Conservation (phyloP, 2,113 vertebrate species). For the Petroica traversi region DNA sequence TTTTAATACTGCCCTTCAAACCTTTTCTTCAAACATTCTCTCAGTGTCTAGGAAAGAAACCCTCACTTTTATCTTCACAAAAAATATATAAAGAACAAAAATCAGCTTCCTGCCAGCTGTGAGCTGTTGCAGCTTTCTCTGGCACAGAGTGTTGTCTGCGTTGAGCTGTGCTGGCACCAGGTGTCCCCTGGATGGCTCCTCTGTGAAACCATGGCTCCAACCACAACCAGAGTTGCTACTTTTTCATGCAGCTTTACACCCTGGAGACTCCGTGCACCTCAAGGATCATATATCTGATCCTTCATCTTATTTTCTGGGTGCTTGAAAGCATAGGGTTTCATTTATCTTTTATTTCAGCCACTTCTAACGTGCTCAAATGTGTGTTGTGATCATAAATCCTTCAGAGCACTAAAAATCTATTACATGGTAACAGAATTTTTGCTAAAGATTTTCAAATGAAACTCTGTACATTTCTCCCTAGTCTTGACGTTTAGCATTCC, state of each 20-base stretch:
- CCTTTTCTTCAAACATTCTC: not conserved
- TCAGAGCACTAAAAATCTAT: slow-evolving; percentile 48
- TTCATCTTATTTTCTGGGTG: not conserved
- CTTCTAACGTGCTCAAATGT: not conserved
- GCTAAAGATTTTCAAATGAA: slow-evolving; percentile 42
- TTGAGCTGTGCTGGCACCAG: rapidly evolving
- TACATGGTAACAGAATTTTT: slow-evolving; percentile 26
- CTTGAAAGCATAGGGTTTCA: not conserved
- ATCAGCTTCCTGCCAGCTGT: rapidly evolving
- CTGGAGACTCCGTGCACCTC: not conserved
- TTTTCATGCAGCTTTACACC: not conserved
- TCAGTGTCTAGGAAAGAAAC: not conserved
- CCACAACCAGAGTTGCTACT: not conserved
- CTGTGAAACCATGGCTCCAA: not conserved
- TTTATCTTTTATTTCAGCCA: slow-evolving; percentile 23
- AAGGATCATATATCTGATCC: not conserved
- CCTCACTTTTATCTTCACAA: not conserved
- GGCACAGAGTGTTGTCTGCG: rapidly evolving
- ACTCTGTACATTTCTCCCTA: not conserved
- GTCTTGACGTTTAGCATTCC: slow-evolving; percentile 29
- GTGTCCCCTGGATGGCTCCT: not conserved
- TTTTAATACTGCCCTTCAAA: not conserved
- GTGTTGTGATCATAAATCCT: slow-evolving; percentile 14
- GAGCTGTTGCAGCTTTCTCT: not conserved
- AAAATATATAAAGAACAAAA: not conserved